phyloP scores from a whole-genome alignment of 2,888 invertebrate species.

The Perizoma flavofasciatum region DNA sequence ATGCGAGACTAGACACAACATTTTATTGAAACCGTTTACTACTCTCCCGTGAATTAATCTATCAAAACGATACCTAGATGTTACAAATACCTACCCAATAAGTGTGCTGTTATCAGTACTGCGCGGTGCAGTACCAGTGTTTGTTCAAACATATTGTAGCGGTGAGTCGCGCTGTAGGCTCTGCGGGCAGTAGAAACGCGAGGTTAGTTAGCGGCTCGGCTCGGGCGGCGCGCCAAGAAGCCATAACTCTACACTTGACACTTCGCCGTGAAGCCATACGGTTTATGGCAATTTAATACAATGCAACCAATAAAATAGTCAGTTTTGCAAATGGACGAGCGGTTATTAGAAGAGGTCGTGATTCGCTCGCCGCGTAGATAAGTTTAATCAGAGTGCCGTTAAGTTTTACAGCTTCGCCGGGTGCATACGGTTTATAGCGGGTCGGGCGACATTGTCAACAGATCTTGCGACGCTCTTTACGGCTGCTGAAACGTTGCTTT shows the following conservation, averaged over 20 bases:
- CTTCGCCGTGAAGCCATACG: constrained; percentile 43
- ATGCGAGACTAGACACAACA: constrained; percentile 13
- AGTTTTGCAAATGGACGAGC: constrained; percentile 51
- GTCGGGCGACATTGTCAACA: constrained; percentile 81
- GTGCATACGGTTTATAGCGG: constrained; percentile 82
- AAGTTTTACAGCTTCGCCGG: constrained; percentile 78
- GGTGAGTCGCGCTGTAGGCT: constrained; percentile 48
- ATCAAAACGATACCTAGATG: constrained; percentile 27
- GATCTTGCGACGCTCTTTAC: constrained; percentile 83
- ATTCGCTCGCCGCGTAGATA: constrained; percentile 71
- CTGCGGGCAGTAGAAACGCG: background rate
- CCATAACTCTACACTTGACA: constrained; percentile 53
- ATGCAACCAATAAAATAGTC: constrained; percentile 49
- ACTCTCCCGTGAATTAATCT: constrained; percentile 20
- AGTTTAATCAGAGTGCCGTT: constrained; percentile 82
- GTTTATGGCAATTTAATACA: constrained; percentile 53
- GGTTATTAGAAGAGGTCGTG: constrained; percentile 70
- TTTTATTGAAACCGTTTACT: constrained; percentile 31
- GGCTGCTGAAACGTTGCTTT: constrained; percentile 83
- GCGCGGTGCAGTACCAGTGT: constrained; percentile 42
- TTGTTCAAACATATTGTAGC: constrained; percentile 54
- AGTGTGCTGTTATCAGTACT: constrained; percentile 26
- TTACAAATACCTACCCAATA: constrained; percentile 18
- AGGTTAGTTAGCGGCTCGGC: constrained; percentile 21
- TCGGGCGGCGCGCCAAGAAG: constrained; percentile 57